Conservation (phyloP, 2,797 vertebrate genomes). For the Diplodus sargus region DNA sequence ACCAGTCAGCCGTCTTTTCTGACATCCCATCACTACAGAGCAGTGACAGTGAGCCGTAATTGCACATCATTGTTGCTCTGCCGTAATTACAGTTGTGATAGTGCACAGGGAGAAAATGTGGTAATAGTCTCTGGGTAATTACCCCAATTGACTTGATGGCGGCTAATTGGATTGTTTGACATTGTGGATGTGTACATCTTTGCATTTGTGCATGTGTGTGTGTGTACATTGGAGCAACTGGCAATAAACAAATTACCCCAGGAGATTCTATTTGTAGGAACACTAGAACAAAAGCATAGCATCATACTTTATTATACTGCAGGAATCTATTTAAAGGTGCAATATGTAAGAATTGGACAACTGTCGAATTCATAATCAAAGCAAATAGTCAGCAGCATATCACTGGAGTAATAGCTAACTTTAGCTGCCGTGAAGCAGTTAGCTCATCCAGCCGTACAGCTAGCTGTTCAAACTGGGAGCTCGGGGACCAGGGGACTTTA, state of each 20-base stretch:
- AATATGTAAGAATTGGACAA: no score
- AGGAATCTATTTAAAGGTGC: neutral
- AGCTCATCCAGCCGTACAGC: no score
- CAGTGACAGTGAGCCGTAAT: constrained; percentile 58
- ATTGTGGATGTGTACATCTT: constrained; percentile 47
- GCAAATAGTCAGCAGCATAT: no score
- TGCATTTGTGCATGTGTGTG: neutral
- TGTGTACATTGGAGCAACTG: constrained; percentile 2
- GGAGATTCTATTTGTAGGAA: constrained; percentile 35
- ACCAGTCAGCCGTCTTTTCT: constrained; percentile 43
- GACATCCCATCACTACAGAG: constrained; percentile 40
- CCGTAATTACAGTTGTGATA: constrained; percentile 77
- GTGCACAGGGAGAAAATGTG: constrained; percentile 68
- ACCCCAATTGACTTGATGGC: constrained; percentile 73
- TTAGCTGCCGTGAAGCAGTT: no score
- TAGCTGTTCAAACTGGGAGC: no score
- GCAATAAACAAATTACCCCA: constrained; percentile 48
- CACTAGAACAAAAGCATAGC: constrained; percentile 20
- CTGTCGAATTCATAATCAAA: no score
- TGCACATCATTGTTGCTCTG: constrained; percentile 73
- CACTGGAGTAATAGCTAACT: no score
- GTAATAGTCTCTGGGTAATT: constrained; percentile 78
- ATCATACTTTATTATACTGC: neutral
- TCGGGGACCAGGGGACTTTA: no score
- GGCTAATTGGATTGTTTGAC: constrained; percentile 78